phyloP scores from a whole-genome alignment of 2,797 vertebrate genomes.

The Acanthis flammea region DNA sequence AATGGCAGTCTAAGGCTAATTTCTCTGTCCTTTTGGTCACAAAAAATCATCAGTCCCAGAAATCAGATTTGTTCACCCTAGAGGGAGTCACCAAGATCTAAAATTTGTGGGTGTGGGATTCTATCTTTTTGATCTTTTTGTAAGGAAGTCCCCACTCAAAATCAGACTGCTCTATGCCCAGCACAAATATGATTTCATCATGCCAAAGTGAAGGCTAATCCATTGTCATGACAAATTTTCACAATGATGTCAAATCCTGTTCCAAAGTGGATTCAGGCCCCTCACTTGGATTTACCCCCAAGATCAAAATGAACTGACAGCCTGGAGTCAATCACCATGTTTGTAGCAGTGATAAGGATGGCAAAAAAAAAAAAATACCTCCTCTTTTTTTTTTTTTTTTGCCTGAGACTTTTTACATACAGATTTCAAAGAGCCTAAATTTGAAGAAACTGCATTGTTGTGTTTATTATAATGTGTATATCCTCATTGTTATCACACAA shows the following conservation, averaged over 20 bases:
- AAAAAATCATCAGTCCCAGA: neutral
- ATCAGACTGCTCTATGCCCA: neutral
- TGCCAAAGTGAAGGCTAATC: neutral
- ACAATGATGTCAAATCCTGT: neutral
- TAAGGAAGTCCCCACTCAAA: neutral
- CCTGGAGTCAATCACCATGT: neutral
- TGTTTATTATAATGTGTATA: neutral
- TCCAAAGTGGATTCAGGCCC: neutral
- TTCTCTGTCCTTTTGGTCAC: neutral
- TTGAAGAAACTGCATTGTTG: neutral
- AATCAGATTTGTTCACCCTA: neutral
- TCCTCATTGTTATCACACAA: accelerated
- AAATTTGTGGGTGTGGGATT: neutral
- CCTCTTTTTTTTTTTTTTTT: neutral
- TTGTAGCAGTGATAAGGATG: neutral
- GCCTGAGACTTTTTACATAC: neutral
- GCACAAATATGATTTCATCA: neutral
- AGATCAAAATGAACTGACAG: neutral
- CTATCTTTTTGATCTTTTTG: neutral
- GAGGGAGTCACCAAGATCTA: neutral
- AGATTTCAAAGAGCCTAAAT: neutral
- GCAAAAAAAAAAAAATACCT: neutral
- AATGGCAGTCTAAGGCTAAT: neutral
- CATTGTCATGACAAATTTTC: neutral
- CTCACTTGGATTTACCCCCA: neutral